phyloP scores from a whole-genome alignment of 2,113 vertebrate genomes.

The Apaloderma vittatum region DNA sequence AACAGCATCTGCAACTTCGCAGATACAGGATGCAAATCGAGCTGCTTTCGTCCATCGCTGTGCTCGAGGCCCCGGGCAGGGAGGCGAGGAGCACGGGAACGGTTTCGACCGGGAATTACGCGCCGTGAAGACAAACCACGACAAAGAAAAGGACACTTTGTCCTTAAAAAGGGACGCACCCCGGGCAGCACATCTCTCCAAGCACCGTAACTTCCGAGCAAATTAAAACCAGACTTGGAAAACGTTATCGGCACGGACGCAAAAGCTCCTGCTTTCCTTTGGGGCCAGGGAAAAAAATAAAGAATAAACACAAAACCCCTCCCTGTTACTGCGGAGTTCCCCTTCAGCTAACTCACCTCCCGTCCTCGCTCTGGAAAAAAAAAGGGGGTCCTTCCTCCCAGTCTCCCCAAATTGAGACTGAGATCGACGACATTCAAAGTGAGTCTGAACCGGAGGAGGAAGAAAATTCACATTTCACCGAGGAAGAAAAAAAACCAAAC shows the following conservation, averaged over 20 bases:
- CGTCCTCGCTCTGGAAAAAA: neutral
- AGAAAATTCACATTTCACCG: neutral
- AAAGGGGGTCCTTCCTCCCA: neutral
- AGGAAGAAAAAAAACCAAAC: neutral
- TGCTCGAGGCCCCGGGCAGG: neutral
- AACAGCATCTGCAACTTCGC: slow-evolving; percentile 5
- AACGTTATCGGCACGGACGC: neutral
- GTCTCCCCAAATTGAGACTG: neutral
- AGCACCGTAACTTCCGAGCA: neutral
- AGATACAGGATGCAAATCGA: slow-evolving; percentile 10
- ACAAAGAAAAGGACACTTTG: neutral
- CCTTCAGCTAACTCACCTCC: neutral
- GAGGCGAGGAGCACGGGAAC: neutral
- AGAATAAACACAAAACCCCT: neutral
- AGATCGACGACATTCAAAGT: neutral
- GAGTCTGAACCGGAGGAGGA: neutral
- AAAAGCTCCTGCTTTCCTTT: neutral
- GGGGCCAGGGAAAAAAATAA: neutral
- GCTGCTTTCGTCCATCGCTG: neutral
- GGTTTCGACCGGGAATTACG: neutral
- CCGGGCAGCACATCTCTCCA: neutral
- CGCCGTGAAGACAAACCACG: neutral
- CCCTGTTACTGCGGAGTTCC: neutral
- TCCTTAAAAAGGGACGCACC: neutral
- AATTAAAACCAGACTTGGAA: neutral